Evolutionary conservation across 2,888 invertebrate genomes (phyloP).

Genomic region (Drosophila dives): DNA sequence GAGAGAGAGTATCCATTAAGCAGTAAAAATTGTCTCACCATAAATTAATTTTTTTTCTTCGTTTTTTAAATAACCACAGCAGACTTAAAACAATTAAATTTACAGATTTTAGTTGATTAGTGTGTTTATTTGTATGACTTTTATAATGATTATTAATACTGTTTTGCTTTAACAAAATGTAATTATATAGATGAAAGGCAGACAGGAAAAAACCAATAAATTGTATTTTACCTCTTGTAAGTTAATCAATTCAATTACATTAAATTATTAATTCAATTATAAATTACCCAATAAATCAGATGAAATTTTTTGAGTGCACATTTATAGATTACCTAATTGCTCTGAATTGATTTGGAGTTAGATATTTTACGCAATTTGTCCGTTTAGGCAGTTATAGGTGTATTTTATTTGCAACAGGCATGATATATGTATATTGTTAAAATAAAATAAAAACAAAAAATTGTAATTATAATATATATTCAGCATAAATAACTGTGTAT

Average conservation of each 20-base stretch:
- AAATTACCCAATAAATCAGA: conserved; percentile 23
- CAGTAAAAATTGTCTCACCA: conserved; percentile 25
- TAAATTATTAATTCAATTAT: conserved; percentile 44
- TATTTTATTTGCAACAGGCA: conserved; percentile 52
- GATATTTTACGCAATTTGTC: conserved; percentile 36
- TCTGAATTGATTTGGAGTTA: conserved; percentile 34
- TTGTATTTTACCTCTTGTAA: conserved; percentile 64
- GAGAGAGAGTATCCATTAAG: conserved; percentile 43
- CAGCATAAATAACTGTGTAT: conserved; percentile 60
- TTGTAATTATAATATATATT: conserved; percentile 78
- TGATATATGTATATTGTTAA: conserved; percentile 56
- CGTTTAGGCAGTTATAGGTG: conserved; percentile 45
- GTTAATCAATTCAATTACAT: conserved; percentile 54
- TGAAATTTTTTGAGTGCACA: conserved; percentile 27
- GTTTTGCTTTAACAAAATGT: conserved; percentile 58
- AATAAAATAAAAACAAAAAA: conserved; percentile 26
- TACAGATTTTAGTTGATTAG: conserved; percentile 60
- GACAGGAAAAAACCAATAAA: conserved; percentile 36
- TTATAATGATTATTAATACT: conserved; percentile 54
- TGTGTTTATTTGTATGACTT: conserved; percentile 64
- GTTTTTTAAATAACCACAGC: conserved; percentile 24
- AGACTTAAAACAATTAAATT: conserved; percentile 44
- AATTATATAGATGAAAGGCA: conserved; percentile 47
- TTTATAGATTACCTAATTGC: conserved; percentile 22
- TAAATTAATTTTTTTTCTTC: conserved; percentile 11